A percentile compares a stretch with the other conserved stretches of the same genome.
phyloP scores from a whole-genome alignment of 2,797 vertebrate species.

The Onychomys arenicola region DNA sequence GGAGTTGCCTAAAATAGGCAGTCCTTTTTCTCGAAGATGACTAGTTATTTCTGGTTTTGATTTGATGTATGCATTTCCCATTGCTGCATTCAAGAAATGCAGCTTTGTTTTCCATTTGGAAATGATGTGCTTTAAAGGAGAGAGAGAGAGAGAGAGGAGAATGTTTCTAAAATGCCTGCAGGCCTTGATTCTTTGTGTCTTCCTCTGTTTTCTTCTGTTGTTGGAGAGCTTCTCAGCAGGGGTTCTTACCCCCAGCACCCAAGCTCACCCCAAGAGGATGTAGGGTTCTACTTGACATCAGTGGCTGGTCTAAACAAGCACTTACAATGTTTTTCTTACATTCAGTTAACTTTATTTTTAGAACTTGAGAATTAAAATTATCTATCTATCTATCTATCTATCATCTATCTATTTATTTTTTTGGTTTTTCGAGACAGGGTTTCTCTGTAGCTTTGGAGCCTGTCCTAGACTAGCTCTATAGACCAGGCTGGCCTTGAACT shows the following conservation, averaged over 20 bases:
- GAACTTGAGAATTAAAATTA: slow-evolving; percentile 61
- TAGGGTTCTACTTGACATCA: not conserved
- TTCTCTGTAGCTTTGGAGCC: too few species aligned
- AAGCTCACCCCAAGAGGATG: not conserved
- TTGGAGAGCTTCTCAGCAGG: not conserved
- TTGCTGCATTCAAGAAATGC: not conserved
- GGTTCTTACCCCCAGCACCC: not conserved
- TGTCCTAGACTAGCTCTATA: too few species aligned
- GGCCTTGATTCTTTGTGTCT: not conserved
- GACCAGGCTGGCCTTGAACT: too few species aligned
- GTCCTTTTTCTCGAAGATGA: not conserved
- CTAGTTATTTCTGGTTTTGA: slow-evolving; percentile 4
- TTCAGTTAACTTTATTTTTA: not conserved
- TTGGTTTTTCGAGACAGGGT: too few species aligned
- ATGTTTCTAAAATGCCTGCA: not conserved
- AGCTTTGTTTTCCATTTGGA: slow-evolving; percentile 37
- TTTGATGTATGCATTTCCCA: not conserved
- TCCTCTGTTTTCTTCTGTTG: not conserved
- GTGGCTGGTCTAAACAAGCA: not conserved
- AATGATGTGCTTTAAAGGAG: not conserved
- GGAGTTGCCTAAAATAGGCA: not conserved
- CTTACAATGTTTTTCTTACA: not conserved
- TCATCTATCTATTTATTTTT: too few species aligned
- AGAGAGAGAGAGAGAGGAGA: not conserved
- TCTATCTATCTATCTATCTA: too few species aligned